These are phyloP conservation scores for Heteronetta atricapilla DNA, from an alignment of 2,113 vertebrate species.

Conservation along the genomic window DNA sequence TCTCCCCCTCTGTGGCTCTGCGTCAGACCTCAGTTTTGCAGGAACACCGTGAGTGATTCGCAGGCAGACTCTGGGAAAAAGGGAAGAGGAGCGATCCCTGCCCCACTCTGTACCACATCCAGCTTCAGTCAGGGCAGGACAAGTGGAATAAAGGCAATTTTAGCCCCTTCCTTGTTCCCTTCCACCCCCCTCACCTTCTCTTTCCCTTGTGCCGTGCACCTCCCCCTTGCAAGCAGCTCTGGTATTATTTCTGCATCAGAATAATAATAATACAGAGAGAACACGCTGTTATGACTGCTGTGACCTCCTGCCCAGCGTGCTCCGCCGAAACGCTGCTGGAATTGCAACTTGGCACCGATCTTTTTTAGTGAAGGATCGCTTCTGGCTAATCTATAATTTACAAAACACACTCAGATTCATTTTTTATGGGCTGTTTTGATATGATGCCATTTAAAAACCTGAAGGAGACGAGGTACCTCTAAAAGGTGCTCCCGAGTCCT, in stretches of 20 bases:
- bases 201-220: background rate
- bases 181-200: background rate
- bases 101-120: background rate
- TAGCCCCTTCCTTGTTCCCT: background rate
- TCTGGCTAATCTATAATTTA: constrained; percentile 65
- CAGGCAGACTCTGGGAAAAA: background rate
- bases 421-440: constrained; percentile 36
- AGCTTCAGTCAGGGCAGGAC: background rate
- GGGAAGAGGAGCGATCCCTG: background rate
- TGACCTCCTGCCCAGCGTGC: constrained; percentile 22
- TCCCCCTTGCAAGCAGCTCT: background rate
- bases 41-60: background rate
- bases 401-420: constrained; percentile 40
- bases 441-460: constrained; percentile 3
- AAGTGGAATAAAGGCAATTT: constrained; percentile 8
- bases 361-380: constrained; percentile 1
- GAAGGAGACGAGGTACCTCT: background rate
- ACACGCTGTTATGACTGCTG: background rate
- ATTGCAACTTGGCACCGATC: constrained; percentile 24
- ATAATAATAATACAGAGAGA: constrained; percentile 45
- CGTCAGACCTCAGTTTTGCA: background rate
- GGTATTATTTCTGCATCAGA: constrained; percentile 49
- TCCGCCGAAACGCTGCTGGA: constrained; percentile 11
- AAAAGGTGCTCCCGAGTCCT: constrained; percentile 5
- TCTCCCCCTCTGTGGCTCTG: background rate